Conservation (phyloP, 2,797 vertebrate species). For the Rousettus madagascariensis region DNA sequence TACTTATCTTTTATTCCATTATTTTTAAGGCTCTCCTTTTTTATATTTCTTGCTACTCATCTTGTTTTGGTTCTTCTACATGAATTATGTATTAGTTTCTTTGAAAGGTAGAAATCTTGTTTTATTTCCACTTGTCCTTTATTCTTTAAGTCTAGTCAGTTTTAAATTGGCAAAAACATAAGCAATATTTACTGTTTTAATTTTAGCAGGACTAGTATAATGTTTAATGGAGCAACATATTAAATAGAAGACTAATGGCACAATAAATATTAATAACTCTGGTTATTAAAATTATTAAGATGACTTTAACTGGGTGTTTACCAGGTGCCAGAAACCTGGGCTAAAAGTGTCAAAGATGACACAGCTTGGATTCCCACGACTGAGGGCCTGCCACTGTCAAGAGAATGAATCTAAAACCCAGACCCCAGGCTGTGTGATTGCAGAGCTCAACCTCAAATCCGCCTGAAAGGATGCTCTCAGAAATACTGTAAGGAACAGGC, state of each 20-base stretch:
- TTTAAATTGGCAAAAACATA: slow-evolving; percentile 34
- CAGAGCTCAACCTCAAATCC: background rate
- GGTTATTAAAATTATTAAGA: background rate
- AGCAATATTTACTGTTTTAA: slow-evolving; percentile 47
- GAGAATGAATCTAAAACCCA: background rate
- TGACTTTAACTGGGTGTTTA: background rate
- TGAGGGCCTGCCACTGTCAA: background rate
- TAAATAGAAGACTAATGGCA: background rate
- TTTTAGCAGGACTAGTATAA: background rate
- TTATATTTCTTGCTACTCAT: background rate
- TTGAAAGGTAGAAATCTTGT: slow-evolving; percentile 34
- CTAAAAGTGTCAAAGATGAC: background rate
- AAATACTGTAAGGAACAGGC: background rate
- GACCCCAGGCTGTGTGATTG: background rate
- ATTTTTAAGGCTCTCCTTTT: background rate
- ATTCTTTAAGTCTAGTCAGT: slow-evolving; percentile 21
- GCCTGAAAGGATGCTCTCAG: background rate
- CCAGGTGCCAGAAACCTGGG: background rate
- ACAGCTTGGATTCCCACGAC: background rate
- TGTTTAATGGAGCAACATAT: background rate
- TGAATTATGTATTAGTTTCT: background rate
- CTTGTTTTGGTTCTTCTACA: slow-evolving; percentile 15
- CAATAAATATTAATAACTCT: background rate
- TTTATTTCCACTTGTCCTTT: slow-evolving; percentile 25
- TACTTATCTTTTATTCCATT: background rate